Evolutionary conservation across 92 coral and sea anemone genomes (phyloP), one percentile per base, ranked within the genome.

Genomic region (Nematostella vectensis): DNA sequence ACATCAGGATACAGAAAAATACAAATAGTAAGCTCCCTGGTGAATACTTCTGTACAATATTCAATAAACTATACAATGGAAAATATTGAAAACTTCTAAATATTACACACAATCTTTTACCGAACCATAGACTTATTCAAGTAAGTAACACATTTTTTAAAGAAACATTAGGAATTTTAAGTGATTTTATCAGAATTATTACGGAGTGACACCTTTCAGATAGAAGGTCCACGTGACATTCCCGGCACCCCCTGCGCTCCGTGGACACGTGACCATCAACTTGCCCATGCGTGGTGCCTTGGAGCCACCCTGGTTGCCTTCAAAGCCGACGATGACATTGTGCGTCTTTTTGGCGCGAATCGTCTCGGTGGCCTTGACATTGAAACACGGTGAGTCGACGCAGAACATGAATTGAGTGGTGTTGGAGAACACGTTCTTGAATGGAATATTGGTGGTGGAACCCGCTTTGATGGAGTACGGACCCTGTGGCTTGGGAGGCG

Each of bases 231-330:
- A 91, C 25, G 86, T 63, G 11, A 76, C 75, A 68, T 87, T 91
- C 25, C 89, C 93, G 9, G 88, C 78, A 15, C 87, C 96, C 24
- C 91, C 89, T 22, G 96, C 88, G 27, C 98, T 91, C 44, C 91
- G 76, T 1, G 98, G 85, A 16, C 96, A 91, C 58, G 96, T 75
- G 73, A 91, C 62, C 74, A 91, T 70, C 1, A 91, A 63, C 16
- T 88, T 87, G 17, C 98, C 98, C 93, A 82, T 91, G 50, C 95
- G 94, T 47, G 95, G 89, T 2, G 98, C 95, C 62, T 91, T 91
- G 47, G 98, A 75, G 17, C 77, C 69, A 10, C 82, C 91, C 30
- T 91, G 96, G 57, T 88, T 88, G 16, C 96, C 98, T 29, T 91
- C 98, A 49, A 81, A 91, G 13, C 93, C 83, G 27, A 91, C 98